A percentile compares a stretch with the other conserved stretches of the same genome.
Evolutionary conservation across 1,140 invertebrate genomes (phyloP).

Genomic region (Orius insidiosus): DNA sequence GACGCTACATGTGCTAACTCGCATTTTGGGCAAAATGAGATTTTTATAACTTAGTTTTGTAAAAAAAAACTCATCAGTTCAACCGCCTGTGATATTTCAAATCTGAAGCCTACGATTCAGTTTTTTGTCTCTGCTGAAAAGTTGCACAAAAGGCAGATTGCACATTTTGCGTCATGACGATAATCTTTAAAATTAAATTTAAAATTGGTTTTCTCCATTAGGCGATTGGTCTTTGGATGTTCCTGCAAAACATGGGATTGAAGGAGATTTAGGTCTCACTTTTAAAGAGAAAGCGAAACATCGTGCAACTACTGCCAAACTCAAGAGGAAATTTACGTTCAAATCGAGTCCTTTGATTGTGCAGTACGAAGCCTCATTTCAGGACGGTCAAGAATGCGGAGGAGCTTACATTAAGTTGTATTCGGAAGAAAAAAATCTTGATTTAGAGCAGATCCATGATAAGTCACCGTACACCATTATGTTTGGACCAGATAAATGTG

Average conservation of each 20-base stretch:
- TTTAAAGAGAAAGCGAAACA: constrained; percentile 92
- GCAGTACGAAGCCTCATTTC: constrained; percentile 78
- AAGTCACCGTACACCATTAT: constrained; percentile 96
- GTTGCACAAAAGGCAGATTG: neutral
- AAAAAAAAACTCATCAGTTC: neutral
- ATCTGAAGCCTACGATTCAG: neutral
- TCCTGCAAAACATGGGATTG: constrained; percentile 53
- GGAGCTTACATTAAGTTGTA: constrained; percentile 94
- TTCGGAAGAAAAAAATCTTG: constrained; percentile 43
- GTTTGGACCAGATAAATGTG: constrained; percentile 99
- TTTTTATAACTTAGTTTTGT: neutral
- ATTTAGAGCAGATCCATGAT: constrained; percentile 77
- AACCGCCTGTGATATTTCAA: neutral
- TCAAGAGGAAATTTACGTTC: constrained; percentile 74
- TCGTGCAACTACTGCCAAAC: constrained; percentile 74
- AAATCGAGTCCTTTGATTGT: constrained; percentile 73
- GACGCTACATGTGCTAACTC: neutral
- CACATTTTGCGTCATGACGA: neutral
- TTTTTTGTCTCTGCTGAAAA: neutral
- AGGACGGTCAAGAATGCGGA: constrained; percentile 96
- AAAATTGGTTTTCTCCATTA: constrained; percentile 19
- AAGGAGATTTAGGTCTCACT: constrained; percentile 74
- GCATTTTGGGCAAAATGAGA: neutral
- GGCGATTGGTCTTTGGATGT: constrained; percentile 61
- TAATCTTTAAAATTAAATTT: neutral